Conservation (phyloP, 2,888 invertebrate species). For the Tubulanus polymorphus region DNA sequence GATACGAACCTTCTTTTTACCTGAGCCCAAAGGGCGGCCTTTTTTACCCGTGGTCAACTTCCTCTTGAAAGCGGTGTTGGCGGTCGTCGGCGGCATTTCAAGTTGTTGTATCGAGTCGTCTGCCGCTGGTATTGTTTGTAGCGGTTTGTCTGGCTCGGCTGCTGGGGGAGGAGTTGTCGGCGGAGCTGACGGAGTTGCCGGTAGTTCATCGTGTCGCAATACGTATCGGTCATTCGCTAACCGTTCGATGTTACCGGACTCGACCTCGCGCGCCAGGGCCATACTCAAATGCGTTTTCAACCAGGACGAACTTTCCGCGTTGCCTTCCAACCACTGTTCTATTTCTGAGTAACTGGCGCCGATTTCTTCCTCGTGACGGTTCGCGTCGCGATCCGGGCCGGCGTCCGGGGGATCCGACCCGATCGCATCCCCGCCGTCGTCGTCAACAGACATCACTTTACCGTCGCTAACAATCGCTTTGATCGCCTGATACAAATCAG, state of each 20-base stretch:
- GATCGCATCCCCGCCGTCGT: not conserved
- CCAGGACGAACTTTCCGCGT: slow-evolving; percentile 31
- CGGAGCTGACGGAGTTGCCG: not conserved
- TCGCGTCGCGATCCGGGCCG: slow-evolving; percentile 1
- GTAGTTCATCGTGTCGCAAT: too few relatives aligned
- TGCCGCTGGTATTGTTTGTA: too few relatives aligned
- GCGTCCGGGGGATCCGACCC: too few relatives aligned
- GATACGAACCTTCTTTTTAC: too few relatives aligned
- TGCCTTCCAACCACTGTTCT: slow-evolving; percentile 34
- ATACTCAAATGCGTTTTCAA: slow-evolving; percentile 57
- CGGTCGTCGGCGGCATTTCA: too few relatives aligned
- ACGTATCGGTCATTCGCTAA: slow-evolving; percentile 40
- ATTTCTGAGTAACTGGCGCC: slow-evolving; percentile 35
- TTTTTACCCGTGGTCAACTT: too few relatives aligned
- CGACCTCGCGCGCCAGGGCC: slow-evolving; percentile 68
- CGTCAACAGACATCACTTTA: not conserved
- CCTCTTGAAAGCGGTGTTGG: too few relatives aligned
- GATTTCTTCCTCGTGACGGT: slow-evolving; percentile 13
- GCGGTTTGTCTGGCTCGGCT: too few relatives aligned
- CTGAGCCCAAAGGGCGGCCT: too few relatives aligned
- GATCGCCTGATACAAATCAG: slow-evolving; percentile 28
- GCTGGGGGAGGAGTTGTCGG: too few relatives aligned
- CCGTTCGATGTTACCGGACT: slow-evolving; percentile 65
- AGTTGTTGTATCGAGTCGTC: too few relatives aligned
- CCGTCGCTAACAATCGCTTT: not conserved